Conservation (phyloP, 2,113 vertebrate species). For the Uropsilus gracilis region DNA sequence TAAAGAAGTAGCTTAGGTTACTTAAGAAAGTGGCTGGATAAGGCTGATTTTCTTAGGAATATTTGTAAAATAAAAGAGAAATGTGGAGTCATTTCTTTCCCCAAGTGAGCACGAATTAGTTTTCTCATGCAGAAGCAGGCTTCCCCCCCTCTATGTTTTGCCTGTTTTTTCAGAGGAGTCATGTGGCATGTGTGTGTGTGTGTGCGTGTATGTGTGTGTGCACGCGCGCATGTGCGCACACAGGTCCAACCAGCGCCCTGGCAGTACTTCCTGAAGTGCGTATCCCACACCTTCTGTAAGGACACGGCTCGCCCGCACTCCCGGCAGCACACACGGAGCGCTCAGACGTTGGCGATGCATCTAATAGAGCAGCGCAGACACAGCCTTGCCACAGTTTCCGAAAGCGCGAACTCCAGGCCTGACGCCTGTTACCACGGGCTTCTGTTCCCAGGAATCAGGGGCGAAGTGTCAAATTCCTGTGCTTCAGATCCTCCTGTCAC, state of each 20-base stretch:
- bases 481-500: slow-evolving; percentile 6
- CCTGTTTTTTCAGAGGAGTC: slow-evolving; percentile 46
- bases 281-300: slow-evolving; percentile 21
- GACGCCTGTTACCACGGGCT: neutral
- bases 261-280: slow-evolving; percentile 51
- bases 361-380: neutral
- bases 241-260: slow-evolving; percentile 30
- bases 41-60: slow-evolving; percentile 5
- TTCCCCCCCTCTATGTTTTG: neutral
- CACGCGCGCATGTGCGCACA: neutral
- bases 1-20: slow-evolving; percentile 21
- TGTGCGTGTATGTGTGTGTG: neutral
- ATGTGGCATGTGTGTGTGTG: neutral
- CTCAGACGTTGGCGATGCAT: slow-evolving; percentile 15
- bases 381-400: slow-evolving; percentile 13
- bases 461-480: neutral
- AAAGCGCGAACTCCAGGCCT: slow-evolving; percentile 16
- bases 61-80: slow-evolving; percentile 40
- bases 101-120: neutral
- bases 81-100: neutral
- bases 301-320: neutral
- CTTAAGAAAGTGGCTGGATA: neutral
- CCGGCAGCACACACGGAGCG: neutral
- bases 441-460: neutral
- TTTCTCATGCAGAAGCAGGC: neutral